Base-by-base conservation (phyloP, 1,140 invertebrate species). In the Eumeta japonica region DNA sequence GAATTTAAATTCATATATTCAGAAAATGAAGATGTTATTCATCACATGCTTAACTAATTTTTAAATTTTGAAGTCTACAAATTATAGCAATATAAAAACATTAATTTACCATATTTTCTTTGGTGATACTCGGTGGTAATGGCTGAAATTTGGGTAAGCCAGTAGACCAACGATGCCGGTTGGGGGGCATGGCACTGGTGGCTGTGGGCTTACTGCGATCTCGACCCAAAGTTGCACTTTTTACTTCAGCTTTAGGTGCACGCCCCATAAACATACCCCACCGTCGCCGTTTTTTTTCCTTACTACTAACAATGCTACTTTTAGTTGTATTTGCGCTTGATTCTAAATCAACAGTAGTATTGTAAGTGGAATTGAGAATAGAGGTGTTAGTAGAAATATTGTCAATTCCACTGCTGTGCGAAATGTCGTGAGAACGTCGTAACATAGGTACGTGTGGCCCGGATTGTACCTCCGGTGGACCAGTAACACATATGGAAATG, bases 101-200 rank as follows among this genome's bases (percentile, higher is more conserved):
- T 30, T 30, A 4, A 57, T 68, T 77, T 61, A 87, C 85, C 83
- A 88, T 79, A 41, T 83, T 83, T 70, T 88, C 85, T 75, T 87
- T 88, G 52, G 83, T 85, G 50, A 85, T 85, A 37, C 81, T 82
- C 1, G 84, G 81, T 5, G 84, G 83, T 34, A 87, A 63, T 1
- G 84, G 83, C 47, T 84, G 81, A n/a, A 80, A 75, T 39, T 82
- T 81, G 17, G 80, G 79, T 15, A 83, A 62, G 1, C 81, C 83
- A 0, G 82, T 84, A 1, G 83, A 84, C 83, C 84, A 85, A 2
- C 83, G 59, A 61, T 84, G 78, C 34, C 77, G 79, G 41, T 79
- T 78, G 15, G 67, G 72, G 10, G 77, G 64, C 37, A 76, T 73
- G 18, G 68, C 24, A 46, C 67, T 43, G 35, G 76, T 73, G 18